phyloP scores from a whole-genome alignment of 2,113 vertebrate genomes.

The Casuarius casuarius region DNA sequence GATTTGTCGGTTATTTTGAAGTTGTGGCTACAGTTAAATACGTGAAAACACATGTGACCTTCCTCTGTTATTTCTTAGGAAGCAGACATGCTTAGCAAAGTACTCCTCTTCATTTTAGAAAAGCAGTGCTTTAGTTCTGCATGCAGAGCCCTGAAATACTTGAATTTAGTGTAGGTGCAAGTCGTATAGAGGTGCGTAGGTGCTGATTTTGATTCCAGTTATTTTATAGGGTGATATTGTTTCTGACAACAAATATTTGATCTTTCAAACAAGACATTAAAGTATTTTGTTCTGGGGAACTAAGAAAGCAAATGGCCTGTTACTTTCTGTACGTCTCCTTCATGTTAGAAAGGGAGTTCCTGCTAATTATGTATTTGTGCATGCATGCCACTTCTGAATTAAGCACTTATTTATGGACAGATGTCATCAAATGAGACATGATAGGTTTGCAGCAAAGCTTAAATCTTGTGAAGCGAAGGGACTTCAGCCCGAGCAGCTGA shows the following conservation, averaged over 20 bases:
- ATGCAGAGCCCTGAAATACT: background rate
- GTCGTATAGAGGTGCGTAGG: constrained; percentile 10
- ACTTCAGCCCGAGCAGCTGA: background rate
- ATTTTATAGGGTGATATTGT: constrained; percentile 39
- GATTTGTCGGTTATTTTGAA: background rate
- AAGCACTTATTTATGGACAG: background rate
- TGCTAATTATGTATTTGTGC: background rate
- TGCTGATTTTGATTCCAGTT: constrained; percentile 43
- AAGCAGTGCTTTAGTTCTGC: background rate
- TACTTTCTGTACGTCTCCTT: background rate
- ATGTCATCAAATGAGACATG: background rate
- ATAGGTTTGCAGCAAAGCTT: background rate
- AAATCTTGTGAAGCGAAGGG: background rate
- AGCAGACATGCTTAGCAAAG: background rate
- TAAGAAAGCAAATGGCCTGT: background rate
- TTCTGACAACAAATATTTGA: constrained; percentile 48
- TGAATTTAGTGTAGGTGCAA: constrained; percentile 2
- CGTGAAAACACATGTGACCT: background rate
- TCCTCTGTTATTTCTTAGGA: background rate
- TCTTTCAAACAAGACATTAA: constrained; percentile 37
- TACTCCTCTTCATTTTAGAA: background rate
- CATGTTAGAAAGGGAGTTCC: background rate
- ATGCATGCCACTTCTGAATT: background rate
- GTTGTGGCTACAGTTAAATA: background rate
- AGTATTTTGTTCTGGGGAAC: background rate